Evolutionary conservation across 2,888 invertebrate genomes (phyloP), one percentile per base, ranked within the genome.

Genomic region (Ecdyonurus torrentis): DNA sequence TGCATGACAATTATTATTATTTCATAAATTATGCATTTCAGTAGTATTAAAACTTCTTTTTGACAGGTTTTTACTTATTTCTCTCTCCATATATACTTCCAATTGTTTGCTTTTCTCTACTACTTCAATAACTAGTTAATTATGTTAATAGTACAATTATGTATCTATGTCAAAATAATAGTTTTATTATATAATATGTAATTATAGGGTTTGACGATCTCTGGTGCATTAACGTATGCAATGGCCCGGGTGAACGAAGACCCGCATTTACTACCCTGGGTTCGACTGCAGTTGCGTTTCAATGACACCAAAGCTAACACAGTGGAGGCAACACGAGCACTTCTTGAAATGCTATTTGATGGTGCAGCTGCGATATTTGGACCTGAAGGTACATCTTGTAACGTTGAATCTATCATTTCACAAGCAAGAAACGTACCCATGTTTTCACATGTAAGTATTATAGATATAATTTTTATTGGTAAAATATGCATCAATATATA

Each of bases 381-480:
- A 2, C 95, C 96, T 1, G 97, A 97, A 77, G 92, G 93, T 64
- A 20, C 55, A 5, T 84, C 86, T 61, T 97, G 97, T 77, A 83
- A 87, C 72, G 91, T 93, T n/a, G 96, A 96, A 76, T 94, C 96
- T 62, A 90, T 91, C 70, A 86, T 97, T 62, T 89, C 96, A 23
- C 91, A 95, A 73, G 88, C 95, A 59, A 84, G 90, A 74, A 94
- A 96, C 78, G 83, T 95, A 72, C 95, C 96, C 64, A 95, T 97
- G 91, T 91, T 97, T 75, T 92, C 94, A 73, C 95, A 95, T 77
- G 96, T 96, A 78, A 88, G 95, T 86, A 68, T 22, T n/a, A n/a
- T n/a, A n/a, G n/a, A n/a, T n/a, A n/a, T n/a, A n/a, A n/a, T n/a
- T n/a, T n/a, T n/a, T n/a, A n/a, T n/a, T n/a, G n/a, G n/a, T n/a